These are phyloP conservation scores for Euspilapteryx auroguttella DNA, from an alignment of 2,888 invertebrate species.

Conservation along the genomic window DNA sequence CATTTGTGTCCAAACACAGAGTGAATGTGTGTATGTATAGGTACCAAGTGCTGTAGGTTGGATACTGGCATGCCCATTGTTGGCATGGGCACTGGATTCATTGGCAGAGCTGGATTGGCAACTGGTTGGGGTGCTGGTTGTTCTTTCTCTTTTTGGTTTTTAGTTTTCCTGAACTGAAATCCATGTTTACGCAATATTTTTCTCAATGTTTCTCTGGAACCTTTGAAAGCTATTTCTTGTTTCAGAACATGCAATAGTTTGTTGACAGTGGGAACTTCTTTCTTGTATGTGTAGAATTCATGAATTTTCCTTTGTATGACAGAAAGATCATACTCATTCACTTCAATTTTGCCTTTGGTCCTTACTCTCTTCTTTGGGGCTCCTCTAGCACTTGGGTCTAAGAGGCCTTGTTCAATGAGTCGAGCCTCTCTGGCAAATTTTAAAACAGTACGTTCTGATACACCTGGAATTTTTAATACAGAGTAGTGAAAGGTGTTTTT, in stretches of 20 bases:
- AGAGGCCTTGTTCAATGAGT: slow-evolving; percentile 42
- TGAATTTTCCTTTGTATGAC: slow-evolving; percentile 45
- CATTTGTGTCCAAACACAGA: slow-evolving; percentile 48
- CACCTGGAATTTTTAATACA: slow-evolving; percentile 29
- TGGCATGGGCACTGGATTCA: background rate
- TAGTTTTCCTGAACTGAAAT: slow-evolving; percentile 48
- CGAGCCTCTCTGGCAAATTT: slow-evolving; percentile 48
- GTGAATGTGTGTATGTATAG: slow-evolving; percentile 44
- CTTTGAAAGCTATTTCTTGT: slow-evolving; percentile 48
- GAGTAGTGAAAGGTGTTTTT: background rate
- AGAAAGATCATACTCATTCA: slow-evolving; percentile 45
- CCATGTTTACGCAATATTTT: slow-evolving; percentile 49
- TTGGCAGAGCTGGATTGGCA: background rate
- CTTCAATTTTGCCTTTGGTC: slow-evolving; percentile 48
- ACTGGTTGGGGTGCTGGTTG: slow-evolving; percentile 15
- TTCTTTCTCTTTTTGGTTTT: slow-evolving; percentile 46
- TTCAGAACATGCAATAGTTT: slow-evolving; percentile 44
- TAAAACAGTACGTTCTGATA: slow-evolving; percentile 43
- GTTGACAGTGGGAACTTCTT: slow-evolving; percentile 50
- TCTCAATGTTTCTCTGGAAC: slow-evolving; percentile 41
- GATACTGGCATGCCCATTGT: background rate
- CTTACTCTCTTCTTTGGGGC: slow-evolving; percentile 41
- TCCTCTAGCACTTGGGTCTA: slow-evolving; percentile 43
- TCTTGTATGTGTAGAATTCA: slow-evolving; percentile 50
- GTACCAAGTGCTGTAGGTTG: slow-evolving; percentile 35